Evolutionary conservation across 2,113 vertebrate genomes (phyloP), one percentile per base, ranked within the genome.

Genomic region (Engystomops pustulosus): DNA sequence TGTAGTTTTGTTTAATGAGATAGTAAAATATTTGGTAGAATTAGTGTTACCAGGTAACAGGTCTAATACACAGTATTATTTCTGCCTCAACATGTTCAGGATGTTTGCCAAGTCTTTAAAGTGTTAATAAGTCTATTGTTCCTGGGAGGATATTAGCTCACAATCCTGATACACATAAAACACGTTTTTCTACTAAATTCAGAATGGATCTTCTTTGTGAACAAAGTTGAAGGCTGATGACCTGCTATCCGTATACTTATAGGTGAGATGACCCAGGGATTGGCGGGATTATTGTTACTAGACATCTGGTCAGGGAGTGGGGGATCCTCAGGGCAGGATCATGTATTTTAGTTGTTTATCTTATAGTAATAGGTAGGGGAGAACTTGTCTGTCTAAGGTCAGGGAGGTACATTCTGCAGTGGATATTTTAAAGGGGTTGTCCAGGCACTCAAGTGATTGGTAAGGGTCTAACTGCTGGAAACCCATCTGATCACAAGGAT

Each of bases 21-120:
- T 75, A 45, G 23, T 49, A 30, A 69, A 15, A 60, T 53, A 69
- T 36, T 69, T 69, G 45, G 41, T 10, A 81, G 45, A 36, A 81
- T 69, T 69, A 81, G 17, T 47, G 79, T 81, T 81, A 47, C 79
- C 79, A 70, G 18, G 79, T 69, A 53, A 81, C 79, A 10, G 4
- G 45, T 51, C 23, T 30, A 51, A 53, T 70, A 27, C 45, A 81
- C 62, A n/a, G 65, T 67, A 81, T 81, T 67, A 32, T 23, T 23
- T 69, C 62, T 36, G 62, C 41, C 44, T 53, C 45, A n/a, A n/a
- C 62, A 49, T 23, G 79, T 34, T 47, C 62, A 27, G 25, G 32
- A 69, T 45, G 27, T 51, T 75, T 75, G 17, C 2, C 7, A 4
- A 25, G 60, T 65, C 27, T 32, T 62, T 65, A 32, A 65, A 34